Conservation (phyloP, 2,797 vertebrate species). For the Typhlichthys subterraneus region DNA sequence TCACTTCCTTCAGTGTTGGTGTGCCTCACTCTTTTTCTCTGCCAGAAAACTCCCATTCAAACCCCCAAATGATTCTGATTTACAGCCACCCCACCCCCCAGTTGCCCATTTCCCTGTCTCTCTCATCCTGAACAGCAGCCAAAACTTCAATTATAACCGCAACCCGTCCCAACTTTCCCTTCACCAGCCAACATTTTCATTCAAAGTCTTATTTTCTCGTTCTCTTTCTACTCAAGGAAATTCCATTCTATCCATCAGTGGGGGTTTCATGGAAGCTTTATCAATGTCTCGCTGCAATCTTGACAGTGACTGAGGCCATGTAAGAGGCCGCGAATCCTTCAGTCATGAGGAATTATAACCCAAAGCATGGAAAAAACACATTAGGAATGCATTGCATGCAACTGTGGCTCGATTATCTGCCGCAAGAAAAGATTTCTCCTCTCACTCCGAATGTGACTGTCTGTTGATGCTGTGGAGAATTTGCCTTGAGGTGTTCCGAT, state of each 20-base stretch:
- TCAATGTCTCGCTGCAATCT: slow-evolving; percentile 56
- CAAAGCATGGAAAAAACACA: slow-evolving; percentile 39
- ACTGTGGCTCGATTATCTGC: slow-evolving; percentile 59
- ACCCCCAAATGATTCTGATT: slow-evolving; percentile 5
- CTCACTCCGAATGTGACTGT: slow-evolving; percentile 34
- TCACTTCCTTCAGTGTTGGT: slow-evolving; percentile 37
- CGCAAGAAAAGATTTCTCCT: slow-evolving; percentile 35
- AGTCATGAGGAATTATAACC: slow-evolving; percentile 54
- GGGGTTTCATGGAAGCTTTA: slow-evolving; percentile 58
- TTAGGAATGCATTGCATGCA: slow-evolving; percentile 56
- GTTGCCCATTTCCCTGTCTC: neutral
- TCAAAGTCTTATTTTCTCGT: slow-evolving; percentile 13
- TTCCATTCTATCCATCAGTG: slow-evolving; percentile 50
- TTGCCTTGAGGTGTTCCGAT: slow-evolving; percentile 49
- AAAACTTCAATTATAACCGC: slow-evolving; percentile 32
- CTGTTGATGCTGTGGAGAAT: slow-evolving; percentile 48
- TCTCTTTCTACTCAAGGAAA: slow-evolving; percentile 23
- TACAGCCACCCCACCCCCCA: neutral
- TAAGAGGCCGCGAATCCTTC: slow-evolving; percentile 38
- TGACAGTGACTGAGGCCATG: slow-evolving; percentile 52
- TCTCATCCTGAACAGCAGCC: neutral
- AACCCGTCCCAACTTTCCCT: slow-evolving; percentile 2
- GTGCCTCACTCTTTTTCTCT: neutral
- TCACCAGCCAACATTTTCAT: no score
- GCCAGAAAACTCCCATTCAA: neutral